These are phyloP conservation scores for Seriola dumerili DNA, from an alignment of 2,113 vertebrate genomes.

Conservation along the genomic window DNA sequence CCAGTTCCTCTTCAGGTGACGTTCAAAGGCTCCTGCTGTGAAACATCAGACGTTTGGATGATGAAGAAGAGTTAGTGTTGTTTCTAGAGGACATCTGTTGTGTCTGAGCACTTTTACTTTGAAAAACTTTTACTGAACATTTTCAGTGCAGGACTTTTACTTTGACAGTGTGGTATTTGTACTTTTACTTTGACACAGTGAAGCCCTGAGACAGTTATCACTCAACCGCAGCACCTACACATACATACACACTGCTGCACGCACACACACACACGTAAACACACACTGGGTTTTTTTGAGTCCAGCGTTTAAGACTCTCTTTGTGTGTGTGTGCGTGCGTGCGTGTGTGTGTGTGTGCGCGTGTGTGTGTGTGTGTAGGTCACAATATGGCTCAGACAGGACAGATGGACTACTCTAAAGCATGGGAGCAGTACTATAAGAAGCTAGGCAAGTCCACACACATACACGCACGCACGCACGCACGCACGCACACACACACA, in stretches of 20 bases:
- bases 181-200: too few relatives aligned
- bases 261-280: not conserved
- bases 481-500: too few relatives aligned
- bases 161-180: not conserved
- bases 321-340: conserved; percentile 39
- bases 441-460: conserved; percentile 63
- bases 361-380: conserved; percentile 72
- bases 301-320: conserved; percentile 5
- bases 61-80: too few relatives aligned
- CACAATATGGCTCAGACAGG: conserved; percentile 68
- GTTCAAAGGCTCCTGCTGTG: too few relatives aligned
- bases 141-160: not conserved
- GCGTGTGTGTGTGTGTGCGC: conserved; percentile 37
- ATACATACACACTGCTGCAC: not conserved
- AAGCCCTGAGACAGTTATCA: too few relatives aligned
- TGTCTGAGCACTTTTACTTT: too few relatives aligned
- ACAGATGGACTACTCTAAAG: conserved; percentile 78
- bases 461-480: conserved; percentile 2
- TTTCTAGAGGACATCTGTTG: too few relatives aligned
- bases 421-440: conserved; percentile 69
- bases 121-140: not conserved
- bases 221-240: not conserved
- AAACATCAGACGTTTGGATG: too few relatives aligned
- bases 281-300: not conserved
- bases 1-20: too few relatives aligned